Evolutionary conservation across 2,113 vertebrate genomes (phyloP).

Genomic region (Corythoichthys haematopterus): DNA sequence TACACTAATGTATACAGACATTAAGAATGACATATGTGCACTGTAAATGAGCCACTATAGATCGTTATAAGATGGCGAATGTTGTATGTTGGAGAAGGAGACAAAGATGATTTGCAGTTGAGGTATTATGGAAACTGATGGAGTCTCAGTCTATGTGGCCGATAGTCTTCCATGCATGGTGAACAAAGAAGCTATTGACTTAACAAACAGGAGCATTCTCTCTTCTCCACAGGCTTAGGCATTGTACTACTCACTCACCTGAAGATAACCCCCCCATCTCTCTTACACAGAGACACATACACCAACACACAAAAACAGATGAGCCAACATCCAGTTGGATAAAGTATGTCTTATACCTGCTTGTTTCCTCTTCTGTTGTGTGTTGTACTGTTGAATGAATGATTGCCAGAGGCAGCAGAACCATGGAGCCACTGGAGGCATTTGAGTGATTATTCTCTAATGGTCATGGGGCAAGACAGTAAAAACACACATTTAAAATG

Average conservation of each 20-base stretch:
- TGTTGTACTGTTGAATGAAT: too few species aligned
- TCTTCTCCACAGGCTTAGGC: constrained; percentile 56
- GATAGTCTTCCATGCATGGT: constrained; percentile 51
- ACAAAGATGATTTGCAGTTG: constrained; percentile 23
- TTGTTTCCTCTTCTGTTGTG: too few species aligned
- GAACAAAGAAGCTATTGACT: constrained; percentile 68
- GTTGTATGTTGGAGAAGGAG: constrained; percentile 16
- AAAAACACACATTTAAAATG: too few species aligned
- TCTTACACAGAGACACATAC: constrained; percentile 1
- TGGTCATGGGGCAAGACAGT: too few species aligned
- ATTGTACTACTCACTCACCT: constrained; percentile 44
- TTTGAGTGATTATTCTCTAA: too few species aligned
- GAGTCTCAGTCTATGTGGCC: constrained; percentile 50
- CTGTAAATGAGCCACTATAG: constrained; percentile 8
- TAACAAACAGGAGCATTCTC: constrained; percentile 56
- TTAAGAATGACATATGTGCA: background rate
- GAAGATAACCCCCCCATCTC: constrained; percentile 1
- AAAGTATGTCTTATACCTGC: too few species aligned
- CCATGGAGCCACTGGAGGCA: too few species aligned
- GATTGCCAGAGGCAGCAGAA: too few species aligned
- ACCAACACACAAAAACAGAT: constrained; percentile 10
- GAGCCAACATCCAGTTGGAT: background rate
- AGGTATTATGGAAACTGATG: constrained; percentile 35
- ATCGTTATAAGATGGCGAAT: constrained; percentile 13
- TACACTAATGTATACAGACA: background rate